Evolutionary conservation across 2,797 vertebrate genomes (phyloP), one percentile per base, ranked within the genome.

Genomic region (Rallus crepitans): DNA sequence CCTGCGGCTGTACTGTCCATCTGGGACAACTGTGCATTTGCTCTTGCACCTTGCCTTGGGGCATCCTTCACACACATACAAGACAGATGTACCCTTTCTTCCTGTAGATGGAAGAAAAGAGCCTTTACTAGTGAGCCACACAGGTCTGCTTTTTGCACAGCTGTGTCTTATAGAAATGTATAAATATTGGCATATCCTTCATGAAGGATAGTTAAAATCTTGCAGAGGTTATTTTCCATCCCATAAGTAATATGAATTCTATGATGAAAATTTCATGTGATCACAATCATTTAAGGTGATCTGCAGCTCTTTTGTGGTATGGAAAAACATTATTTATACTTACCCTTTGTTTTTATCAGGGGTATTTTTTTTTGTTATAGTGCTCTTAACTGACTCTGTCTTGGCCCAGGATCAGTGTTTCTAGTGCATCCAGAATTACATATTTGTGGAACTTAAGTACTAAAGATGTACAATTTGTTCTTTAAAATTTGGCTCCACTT

Each of bases 401-500:
- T 95, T 97, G 90, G 79, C 76, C 33, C 40, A 66, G n/a, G 23
- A 77, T 69, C 64, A 80, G 45, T 88, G 30, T 69, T 94, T 93
- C 81, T 78, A 89, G 79, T 87, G 91, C 47, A 90, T 75, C 76
- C 76, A 93, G 83, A 94, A 88, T 91, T 92, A 93, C 35, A 30
- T 95, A 91, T 90, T 92, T 94, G 78, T 93, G 78, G 76, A 94
- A 89, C 33, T 81, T 82, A 72, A 89, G 50, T 85, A 91, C 73
- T 91, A 52, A 90, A 85, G 76, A 92, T 68, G 76, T 93, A 96
- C 93, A 92, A 53, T 79, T 94, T 94, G 91, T 96, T 96, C 96
- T 87, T 92, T 94, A 94, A 42, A 80, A 69, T 94, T 94, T 93
- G 76, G 64, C 81, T 91, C 0, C 39, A 35, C 31, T 95, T 87